A percentile compares a stretch with the other conserved stretches of the same genome.
Evolutionary conservation across 2,888 invertebrate species (phyloP).

Genomic region (Spodoptera littoralis): DNA sequence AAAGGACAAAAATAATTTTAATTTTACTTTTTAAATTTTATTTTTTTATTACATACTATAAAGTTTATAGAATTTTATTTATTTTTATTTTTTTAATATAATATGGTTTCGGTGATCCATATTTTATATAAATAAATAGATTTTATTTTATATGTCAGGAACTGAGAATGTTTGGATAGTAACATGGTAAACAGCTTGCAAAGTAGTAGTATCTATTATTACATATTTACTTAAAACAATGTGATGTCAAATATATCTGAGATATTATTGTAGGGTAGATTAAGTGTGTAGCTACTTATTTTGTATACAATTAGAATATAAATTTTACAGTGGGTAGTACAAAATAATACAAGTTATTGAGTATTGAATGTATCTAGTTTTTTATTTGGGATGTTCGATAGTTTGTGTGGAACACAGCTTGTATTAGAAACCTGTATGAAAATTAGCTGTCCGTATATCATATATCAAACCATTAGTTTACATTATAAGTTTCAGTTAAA

Average conservation of each 20-base stretch:
- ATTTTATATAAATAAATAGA: too few species aligned
- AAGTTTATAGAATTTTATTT: conserved; percentile 1
- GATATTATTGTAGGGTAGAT: conserved; percentile 51
- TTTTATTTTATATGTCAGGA: conserved; percentile 15
- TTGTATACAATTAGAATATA: conserved; percentile 33
- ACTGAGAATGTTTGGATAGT: conserved; percentile 7
- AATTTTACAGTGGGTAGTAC: conserved; percentile 44
- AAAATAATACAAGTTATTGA: conserved; percentile 37
- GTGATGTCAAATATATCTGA: conserved; percentile 57
- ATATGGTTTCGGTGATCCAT: conserved; percentile 1
- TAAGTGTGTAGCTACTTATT: conserved; percentile 36
- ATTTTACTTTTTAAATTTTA: conserved; percentile 15
- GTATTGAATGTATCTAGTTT: conserved; percentile 5
- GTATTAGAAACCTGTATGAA: neutral
- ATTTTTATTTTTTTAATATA: conserved; percentile 8
- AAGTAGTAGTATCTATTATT: conserved; percentile 27
- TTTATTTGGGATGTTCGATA: neutral
- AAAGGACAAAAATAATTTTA: neutral
- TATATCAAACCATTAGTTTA: too few species aligned
- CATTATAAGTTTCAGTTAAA: too few species aligned
- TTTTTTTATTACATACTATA: conserved; percentile 2
- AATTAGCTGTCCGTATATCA: too few species aligned
- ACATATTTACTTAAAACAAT: conserved; percentile 36
- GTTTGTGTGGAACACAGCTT: conserved; percentile 8
- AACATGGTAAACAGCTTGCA: conserved; percentile 30